These are phyloP conservation scores for Motacilla tschutschensis DNA, from an alignment of 2,113 vertebrate species.

Conservation along the genomic window DNA sequence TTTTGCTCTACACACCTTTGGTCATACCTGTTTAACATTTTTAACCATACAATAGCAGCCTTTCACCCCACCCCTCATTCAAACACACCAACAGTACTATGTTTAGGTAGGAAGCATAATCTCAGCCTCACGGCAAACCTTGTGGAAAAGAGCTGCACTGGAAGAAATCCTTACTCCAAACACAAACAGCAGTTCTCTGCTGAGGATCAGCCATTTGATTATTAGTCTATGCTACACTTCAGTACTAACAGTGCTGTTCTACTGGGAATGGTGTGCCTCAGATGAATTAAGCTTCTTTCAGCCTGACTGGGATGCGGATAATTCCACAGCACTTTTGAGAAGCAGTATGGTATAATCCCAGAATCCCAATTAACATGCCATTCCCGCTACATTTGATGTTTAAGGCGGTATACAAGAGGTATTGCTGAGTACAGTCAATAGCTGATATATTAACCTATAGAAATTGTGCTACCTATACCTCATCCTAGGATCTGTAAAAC, in stretches of 20 bases:
- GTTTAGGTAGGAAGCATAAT: slow-evolving; percentile 52
- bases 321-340: slow-evolving; percentile 41
- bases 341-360: neutral
- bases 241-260: slow-evolving; percentile 26
- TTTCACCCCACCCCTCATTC: neutral
- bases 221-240: slow-evolving; percentile 48
- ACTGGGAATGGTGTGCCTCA: slow-evolving; percentile 45
- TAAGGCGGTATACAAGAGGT: slow-evolving; percentile 61
- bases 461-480: slow-evolving; percentile 53
- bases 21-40: slow-evolving; percentile 48
- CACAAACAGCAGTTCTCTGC: slow-evolving; percentile 22
- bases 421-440: slow-evolving; percentile 60
- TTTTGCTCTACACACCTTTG: slow-evolving; percentile 51
- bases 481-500: slow-evolving; percentile 32
- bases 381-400: slow-evolving; percentile 51
- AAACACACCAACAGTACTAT: slow-evolving; percentile 21
- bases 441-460: slow-evolving; percentile 20
- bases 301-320: neutral
- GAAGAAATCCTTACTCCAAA: slow-evolving; percentile 25
- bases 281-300: neutral
- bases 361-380: slow-evolving; percentile 11
- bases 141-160: slow-evolving; percentile 42
- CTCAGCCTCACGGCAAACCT: slow-evolving; percentile 51
- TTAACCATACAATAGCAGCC: slow-evolving; percentile 47
- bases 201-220: slow-evolving; percentile 1